Evolutionary conservation across 92 coral and sea anemone genomes (phyloP), one percentile per base, ranked within the genome.

Genomic region (Montipora capitata): DNA sequence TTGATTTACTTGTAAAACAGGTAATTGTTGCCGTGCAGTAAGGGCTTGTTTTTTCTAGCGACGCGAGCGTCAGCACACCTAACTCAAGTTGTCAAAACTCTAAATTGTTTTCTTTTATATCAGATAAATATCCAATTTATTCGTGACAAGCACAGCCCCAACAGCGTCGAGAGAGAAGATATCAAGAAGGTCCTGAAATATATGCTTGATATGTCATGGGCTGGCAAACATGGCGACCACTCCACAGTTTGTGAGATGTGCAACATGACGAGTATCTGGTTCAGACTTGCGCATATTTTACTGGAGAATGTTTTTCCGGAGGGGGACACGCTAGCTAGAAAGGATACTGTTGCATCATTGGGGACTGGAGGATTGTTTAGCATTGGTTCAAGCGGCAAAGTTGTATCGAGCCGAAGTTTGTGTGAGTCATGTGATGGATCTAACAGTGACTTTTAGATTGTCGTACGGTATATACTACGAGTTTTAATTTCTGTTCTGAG

Each of bases 1-100:
- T 98, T 68, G 99, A 98, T 80, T 91, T 98, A 86, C 87, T 98
- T 82, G 99, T 95, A n/a, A 98, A 96, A 87, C 99, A 98, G 96
- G 99, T 98, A 68, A 42, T 65, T 11, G 0, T 7, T 3, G 27
- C 5, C 11, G 14, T 40, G 13, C 3, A 2, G 14, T 10, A 15
- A 44, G 10, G 52, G 52, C 52, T 48, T 48, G 52, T 48, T 48
- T 48, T 48, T 48, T 5, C 52, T 5, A 5, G 10, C 10, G 10
- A 48, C 52, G 10, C 6, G 10, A 48, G 52, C 7, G 0, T 49
- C 54, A 5, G 6, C 18, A 15, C 18, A 15, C 35, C 35, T 2
- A 27, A 27, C 35, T 27, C 35, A 27, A 27, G 35, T 27, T 27
- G 35, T 27, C 35, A 27, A 27, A 27, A 27, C 35, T 27, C 35